Conservation (phyloP, 2,888 invertebrate species). For the Dasysyrphus albostriatus region DNA sequence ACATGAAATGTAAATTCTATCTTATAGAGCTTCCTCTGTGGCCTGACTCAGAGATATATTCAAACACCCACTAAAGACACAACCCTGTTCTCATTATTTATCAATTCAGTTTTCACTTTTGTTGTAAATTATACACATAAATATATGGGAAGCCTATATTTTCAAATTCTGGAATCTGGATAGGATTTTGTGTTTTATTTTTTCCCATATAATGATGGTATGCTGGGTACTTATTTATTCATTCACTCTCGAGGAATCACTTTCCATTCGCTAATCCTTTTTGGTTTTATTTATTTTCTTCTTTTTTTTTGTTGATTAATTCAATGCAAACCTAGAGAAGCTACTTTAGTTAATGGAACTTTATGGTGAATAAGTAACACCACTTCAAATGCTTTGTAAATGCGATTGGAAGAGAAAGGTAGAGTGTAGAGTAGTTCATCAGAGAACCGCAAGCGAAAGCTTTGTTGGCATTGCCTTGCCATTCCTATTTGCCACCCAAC, state of each 20-base stretch:
- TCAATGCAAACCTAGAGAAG: conserved; percentile 34
- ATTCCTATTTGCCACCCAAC: neutral
- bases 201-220: no score
- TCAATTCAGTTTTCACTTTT: conserved; percentile 63
- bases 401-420: conserved; percentile 23
- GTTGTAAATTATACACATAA: neutral
- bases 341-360: conserved; percentile 48
- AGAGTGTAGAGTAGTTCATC: conserved; percentile 13
- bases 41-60: conserved; percentile 2
- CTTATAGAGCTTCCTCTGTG: conserved; percentile 17
- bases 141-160: conserved; percentile 33
- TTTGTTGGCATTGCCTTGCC: no score
- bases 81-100: conserved; percentile 47
- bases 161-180: neutral
- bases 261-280: conserved; percentile 46
- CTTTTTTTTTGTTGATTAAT: conserved; percentile 6
- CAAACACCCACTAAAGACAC: neutral
- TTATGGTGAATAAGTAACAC: conserved; percentile 45
- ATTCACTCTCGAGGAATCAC: conserved; percentile 41
- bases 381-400: conserved; percentile 17
- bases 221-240: conserved; percentile 31
- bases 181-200: neutral
- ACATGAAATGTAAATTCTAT: conserved; percentile 62
- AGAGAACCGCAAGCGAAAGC: conserved; percentile 22
- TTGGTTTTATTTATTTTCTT: conserved; percentile 8